These are phyloP conservation scores for Etheostoma perlongum DNA, from an alignment of 2,797 vertebrate genomes.

Conservation along the genomic window DNA sequence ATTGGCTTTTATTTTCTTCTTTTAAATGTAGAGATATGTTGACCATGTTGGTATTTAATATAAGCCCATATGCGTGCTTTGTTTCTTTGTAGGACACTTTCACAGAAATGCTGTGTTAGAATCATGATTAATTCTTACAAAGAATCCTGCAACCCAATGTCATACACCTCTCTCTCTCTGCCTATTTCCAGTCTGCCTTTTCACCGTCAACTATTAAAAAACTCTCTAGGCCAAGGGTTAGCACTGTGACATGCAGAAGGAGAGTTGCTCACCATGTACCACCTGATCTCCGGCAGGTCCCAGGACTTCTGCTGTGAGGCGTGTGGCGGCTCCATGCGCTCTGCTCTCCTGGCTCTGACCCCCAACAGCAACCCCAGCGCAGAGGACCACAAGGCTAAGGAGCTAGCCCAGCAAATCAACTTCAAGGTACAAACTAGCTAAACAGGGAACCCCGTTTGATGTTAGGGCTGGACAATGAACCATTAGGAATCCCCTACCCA, in stretches of 20 bases:
- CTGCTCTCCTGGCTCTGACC: constrained; percentile 88
- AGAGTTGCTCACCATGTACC: no score
- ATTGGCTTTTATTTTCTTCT: not conserved
- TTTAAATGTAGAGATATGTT: not conserved
- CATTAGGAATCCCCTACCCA: not conserved
- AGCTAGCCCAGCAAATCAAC: constrained; percentile 95
- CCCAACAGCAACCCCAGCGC: constrained; percentile 89
- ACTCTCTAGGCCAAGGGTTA: no score
- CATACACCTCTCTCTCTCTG: no score
- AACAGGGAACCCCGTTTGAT: not conserved
- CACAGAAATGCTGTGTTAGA: no score
- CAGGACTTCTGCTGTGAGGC: constrained; percentile 95
- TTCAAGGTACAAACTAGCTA: constrained; percentile 89
- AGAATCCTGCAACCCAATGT: no score
- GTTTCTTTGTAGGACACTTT: no score
- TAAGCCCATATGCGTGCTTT: not conserved
- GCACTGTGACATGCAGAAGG: no score
- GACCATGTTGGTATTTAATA: not conserved
- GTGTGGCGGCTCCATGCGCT: constrained; percentile 90
- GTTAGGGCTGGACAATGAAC: not conserved
- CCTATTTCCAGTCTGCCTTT: no score
- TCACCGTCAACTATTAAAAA: no score
- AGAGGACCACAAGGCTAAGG: constrained; percentile 90
- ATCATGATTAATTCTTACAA: no score
- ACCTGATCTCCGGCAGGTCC: constrained; percentile 84